Conservation (phyloP, 1,140 invertebrate genomes). For the Philopotamus ludificatus region DNA sequence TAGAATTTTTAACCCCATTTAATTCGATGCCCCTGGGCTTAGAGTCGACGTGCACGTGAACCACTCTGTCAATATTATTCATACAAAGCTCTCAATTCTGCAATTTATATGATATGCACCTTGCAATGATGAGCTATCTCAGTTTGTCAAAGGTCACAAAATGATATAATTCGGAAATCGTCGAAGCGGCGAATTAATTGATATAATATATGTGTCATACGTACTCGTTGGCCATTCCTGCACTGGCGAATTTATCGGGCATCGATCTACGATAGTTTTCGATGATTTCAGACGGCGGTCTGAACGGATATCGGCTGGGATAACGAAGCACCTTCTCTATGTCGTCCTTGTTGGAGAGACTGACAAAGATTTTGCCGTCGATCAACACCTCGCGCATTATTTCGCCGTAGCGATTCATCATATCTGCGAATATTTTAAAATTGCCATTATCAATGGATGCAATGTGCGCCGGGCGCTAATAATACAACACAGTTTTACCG, state of each 20-base stretch:
- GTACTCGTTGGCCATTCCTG: conserved; percentile 80
- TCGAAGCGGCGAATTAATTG: too few relatives aligned
- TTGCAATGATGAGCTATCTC: too few relatives aligned
- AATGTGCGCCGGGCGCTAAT: too few relatives aligned
- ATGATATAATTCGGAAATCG: too few relatives aligned
- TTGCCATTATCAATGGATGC: too few relatives aligned
- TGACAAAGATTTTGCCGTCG: conserved; percentile 73
- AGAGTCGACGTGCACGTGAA: not conserved
- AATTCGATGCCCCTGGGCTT: not conserved
- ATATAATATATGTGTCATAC: too few relatives aligned
- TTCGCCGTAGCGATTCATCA: conserved; percentile 69
- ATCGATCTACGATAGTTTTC: conserved; percentile 71
- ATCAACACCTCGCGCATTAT: conserved; percentile 76
- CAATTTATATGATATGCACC: not conserved
- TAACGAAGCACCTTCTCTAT: conserved; percentile 75
- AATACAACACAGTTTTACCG: too few relatives aligned
- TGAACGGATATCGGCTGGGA: conserved; percentile 70
- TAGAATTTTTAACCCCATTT: too few relatives aligned
- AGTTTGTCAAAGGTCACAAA: too few relatives aligned
- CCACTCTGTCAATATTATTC: not conserved
- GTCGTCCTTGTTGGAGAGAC: conserved; percentile 71
- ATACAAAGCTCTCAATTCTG: not conserved
- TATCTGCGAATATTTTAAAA: conserved; percentile 62
- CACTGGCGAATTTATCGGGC: conserved; percentile 75
- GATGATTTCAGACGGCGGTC: conserved; percentile 81